Evolutionary conservation across 2,113 vertebrate genomes (phyloP).

Genomic region (Labeo catla): DNA sequence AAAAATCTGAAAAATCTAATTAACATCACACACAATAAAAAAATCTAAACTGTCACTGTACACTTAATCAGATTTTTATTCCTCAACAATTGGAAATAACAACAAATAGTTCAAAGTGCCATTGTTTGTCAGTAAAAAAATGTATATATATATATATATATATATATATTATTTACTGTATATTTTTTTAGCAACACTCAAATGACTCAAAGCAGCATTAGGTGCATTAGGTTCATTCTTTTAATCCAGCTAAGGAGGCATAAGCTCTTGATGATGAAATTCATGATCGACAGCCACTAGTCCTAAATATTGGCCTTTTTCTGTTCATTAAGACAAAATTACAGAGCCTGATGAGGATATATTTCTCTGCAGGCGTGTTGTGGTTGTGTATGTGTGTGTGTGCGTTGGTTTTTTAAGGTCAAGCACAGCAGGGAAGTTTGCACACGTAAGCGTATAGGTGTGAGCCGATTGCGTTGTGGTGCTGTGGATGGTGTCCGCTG

Average conservation of each 20-base stretch:
- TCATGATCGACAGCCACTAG: conserved; percentile 5
- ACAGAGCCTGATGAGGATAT: background rate
- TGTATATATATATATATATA: no score
- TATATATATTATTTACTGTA: no score
- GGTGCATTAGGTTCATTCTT: background rate
- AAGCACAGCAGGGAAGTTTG: conserved; percentile 32
- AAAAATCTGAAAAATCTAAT: background rate
- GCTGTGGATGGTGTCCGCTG: conserved; percentile 20
- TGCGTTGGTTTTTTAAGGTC: conserved; percentile 34
- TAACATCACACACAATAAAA: background rate
- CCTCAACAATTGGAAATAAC: background rate
- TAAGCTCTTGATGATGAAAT: conserved; percentile 16
- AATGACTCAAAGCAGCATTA: background rate
- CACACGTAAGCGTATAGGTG: conserved; percentile 32
- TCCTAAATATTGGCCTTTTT: background rate
- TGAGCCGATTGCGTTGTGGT: conserved; percentile 18
- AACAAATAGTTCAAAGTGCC: background rate
- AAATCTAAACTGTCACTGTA: background rate
- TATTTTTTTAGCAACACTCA: background rate
- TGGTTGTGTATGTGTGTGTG: background rate
- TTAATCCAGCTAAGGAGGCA: conserved; percentile 23
- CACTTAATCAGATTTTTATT: background rate
- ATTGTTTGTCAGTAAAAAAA: background rate
- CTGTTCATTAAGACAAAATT: background rate
- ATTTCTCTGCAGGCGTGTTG: background rate